phyloP scores from a whole-genome alignment of 1,140 invertebrate species.

The Philopotamus ludificatus region DNA sequence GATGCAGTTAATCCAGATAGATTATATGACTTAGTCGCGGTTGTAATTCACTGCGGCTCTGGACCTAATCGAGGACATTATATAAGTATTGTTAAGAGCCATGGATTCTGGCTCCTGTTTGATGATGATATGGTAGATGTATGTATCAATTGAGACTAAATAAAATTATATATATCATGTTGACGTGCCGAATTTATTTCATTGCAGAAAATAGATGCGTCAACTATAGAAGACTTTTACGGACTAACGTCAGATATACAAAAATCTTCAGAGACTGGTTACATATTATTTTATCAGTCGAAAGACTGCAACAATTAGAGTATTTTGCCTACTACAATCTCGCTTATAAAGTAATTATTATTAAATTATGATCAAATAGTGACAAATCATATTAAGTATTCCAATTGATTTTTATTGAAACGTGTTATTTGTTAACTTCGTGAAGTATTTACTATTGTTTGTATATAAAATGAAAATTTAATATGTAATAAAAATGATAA shows the following conservation, averaged over 20 bases:
- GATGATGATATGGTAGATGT: slow-evolving; percentile 99
- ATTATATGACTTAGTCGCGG: slow-evolving; percentile 96
- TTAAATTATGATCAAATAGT: slow-evolving; percentile 23
- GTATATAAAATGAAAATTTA: slow-evolving; percentile 42
- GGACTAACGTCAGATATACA: slow-evolving; percentile 97
- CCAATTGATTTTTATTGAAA: slow-evolving; percentile 27
- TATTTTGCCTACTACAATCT: slow-evolving; percentile 23
- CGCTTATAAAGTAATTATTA: slow-evolving; percentile 10
- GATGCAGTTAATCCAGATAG: slow-evolving; percentile 97
- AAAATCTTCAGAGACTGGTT: slow-evolving; percentile 98
- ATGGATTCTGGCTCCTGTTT: slow-evolving; percentile 98
- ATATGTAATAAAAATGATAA: slow-evolving; percentile 38
- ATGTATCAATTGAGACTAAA: slow-evolving; percentile 54
- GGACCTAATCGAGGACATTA: slow-evolving; percentile 99
- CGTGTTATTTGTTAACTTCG: slow-evolving; percentile 40
- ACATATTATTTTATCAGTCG: slow-evolving; percentile 99
- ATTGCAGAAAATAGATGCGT: slow-evolving; percentile 96
- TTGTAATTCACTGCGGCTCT: slow-evolving; percentile 98
- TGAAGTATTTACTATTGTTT: slow-evolving; percentile 40
- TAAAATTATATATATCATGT: not conserved
- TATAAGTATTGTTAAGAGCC: slow-evolving; percentile 99
- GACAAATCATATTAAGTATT: slow-evolving; percentile 39
- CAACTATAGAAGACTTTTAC: slow-evolving; percentile 99
- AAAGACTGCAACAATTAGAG: slow-evolving; percentile 67
- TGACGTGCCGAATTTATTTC: slow-evolving; percentile 29